Evolutionary conservation across 2,113 vertebrate genomes (phyloP).

Genomic region (Myodes glareolus): DNA sequence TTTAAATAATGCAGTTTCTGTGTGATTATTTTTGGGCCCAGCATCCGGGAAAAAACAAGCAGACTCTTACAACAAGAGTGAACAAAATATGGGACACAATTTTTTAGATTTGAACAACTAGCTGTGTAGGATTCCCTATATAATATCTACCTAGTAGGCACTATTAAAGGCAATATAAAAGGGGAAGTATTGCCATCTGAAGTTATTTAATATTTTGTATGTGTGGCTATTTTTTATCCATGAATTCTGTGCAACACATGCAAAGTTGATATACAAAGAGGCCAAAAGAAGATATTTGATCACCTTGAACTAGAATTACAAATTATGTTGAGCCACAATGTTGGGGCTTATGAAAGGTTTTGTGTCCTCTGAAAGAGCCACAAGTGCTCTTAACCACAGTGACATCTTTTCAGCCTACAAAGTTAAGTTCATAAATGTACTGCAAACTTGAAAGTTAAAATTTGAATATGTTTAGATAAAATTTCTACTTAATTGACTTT

Average conservation of each 20-base stretch:
- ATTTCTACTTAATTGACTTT: slow-evolving; percentile 60
- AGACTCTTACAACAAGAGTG: too few relatives aligned
- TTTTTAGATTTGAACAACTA: slow-evolving; percentile 14
- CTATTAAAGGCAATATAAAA: neutral
- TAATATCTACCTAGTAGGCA: neutral
- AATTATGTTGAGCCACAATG: neutral
- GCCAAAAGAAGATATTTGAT: neutral
- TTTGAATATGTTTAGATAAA: slow-evolving; percentile 45
- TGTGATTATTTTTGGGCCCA: too few relatives aligned
- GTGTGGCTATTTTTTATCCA: neutral
- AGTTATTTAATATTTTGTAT: neutral
- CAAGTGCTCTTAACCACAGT: neutral
- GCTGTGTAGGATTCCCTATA: neutral
- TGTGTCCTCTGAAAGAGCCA: neutral
- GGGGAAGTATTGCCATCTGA: neutral
- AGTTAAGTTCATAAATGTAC: neutral
- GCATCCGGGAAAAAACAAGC: too few relatives aligned
- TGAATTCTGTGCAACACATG: neutral
- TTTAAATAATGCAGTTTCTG: too few relatives aligned
- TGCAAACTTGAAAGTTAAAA: slow-evolving; percentile 61
- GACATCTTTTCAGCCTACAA: neutral
- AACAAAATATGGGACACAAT: slow-evolving; percentile 10
- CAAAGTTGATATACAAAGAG: neutral
- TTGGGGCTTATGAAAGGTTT: neutral
- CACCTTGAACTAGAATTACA: neutral